These are phyloP conservation scores for Eudyptes chrysolophus DNA, from an alignment of 2,113 vertebrate genomes.

Conservation along the genomic window DNA sequence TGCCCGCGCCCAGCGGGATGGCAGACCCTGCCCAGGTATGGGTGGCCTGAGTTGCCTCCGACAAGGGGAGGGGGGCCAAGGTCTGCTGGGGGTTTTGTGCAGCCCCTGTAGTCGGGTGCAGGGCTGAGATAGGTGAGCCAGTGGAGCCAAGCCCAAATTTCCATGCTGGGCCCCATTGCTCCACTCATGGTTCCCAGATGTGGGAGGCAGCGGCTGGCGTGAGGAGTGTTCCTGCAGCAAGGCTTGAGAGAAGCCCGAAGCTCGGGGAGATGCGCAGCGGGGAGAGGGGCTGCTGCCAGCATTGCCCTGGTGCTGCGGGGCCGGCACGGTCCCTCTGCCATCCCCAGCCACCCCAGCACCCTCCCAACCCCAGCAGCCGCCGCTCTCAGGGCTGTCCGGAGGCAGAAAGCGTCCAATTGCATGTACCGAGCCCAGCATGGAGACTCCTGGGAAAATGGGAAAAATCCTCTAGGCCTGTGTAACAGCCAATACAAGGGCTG, in stretches of 20 bases:
- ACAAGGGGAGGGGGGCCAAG: background rate
- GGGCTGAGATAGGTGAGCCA: background rate
- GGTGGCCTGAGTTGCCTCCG: accelerated
- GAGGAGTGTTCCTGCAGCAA: background rate
- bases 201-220: background rate
- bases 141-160: background rate
- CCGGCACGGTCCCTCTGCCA: background rate
- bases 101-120: background rate
- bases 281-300: background rate
- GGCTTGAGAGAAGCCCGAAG: background rate
- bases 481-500: accelerated
- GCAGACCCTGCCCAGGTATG: background rate
- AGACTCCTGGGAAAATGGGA: background rate
- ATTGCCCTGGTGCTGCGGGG: accelerated
- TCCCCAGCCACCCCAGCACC: background rate
- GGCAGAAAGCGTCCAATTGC: accelerated
- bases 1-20: accelerated
- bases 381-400: accelerated
- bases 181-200: background rate
- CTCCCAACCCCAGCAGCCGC: accelerated
- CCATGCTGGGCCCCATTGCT: background rate
- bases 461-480: background rate
- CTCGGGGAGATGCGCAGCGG: background rate
- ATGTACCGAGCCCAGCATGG: background rate
- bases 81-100: background rate